Evolutionary conservation across 2,797 vertebrate species (phyloP), one percentile per base, ranked within the genome.

Genomic region (Sebastes cheni): DNA sequence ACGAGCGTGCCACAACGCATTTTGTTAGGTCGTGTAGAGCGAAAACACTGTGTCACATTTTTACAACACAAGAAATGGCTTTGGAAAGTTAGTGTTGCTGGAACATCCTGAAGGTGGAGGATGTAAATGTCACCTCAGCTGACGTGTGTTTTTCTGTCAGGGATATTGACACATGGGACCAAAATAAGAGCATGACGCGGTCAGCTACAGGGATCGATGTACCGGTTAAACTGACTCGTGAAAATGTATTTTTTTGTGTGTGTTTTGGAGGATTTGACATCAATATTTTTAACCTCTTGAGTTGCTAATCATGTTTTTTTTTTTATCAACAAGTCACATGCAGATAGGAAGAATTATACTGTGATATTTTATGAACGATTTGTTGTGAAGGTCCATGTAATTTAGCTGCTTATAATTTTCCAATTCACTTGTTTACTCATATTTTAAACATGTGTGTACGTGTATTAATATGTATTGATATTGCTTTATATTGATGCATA

Each of bases 401-500:
- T 82, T 82, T 76, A 67, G 77, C 81, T 54, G 55, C 77, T 67
- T 74, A 16, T 55, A 6, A 67, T 69, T 81, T 77, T 66, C 30
- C 56, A 23, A 9, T 25, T 85, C 59, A 72, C 78, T 64, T 72
- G 71, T 85, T 81, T 74, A 59, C 75, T 83, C 50, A 81, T 85
- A 77, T 68, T 88, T 86, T 27, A 70, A 77, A 80, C 64, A 67
- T 79, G 39, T 79, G 64, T 82, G 84, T 74, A 42, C 9, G 52
- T 79, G 83, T 86, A 74, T 89, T 78, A 27, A 75, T 30, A 75
- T 90, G 80, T 88, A 76, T 73, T 81, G 75, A 80, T 77, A 85
- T 71, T 61, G 77, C 87, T 93, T 91, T 90, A 77, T 87, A 92
- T 84, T 82, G 85, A 89, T 84, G 79, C 83, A 87, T 75, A 89